Evolutionary conservation across 2,113 vertebrate species (phyloP).

Genomic region (pig (Sus scrofa)): DNA sequence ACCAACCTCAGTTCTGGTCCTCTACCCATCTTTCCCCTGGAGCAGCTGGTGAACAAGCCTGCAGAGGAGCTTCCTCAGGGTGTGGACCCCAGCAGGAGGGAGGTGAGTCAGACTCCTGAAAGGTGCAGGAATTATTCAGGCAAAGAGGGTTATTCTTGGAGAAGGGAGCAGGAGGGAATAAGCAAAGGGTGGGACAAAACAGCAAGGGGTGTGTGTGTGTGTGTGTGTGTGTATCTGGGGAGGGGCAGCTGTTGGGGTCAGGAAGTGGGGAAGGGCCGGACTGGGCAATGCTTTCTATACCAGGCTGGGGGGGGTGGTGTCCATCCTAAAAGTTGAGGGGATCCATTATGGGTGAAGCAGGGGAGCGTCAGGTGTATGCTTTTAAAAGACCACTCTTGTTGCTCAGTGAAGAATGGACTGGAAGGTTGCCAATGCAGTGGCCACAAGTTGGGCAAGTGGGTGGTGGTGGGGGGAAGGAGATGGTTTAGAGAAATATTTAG

Average conservation of each 20-base stretch:
- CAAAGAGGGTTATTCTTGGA: neutral
- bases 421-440: neutral
- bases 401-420: neutral
- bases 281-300: neutral
- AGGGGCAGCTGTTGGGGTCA: neutral
- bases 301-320: neutral
- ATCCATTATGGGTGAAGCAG: neutral
- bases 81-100: slow-evolving; percentile 90
- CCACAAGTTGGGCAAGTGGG: neutral
- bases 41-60: slow-evolving; percentile 86
- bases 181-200: neutral
- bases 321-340: neutral
- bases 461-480: neutral
- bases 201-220: neutral
- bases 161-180: neutral
- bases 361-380: neutral
- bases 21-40: slow-evolving; percentile 86
- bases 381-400: neutral
- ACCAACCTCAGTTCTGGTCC: slow-evolving; percentile 72
- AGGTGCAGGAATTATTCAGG: neutral
- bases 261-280: neutral
- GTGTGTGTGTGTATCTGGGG: neutral
- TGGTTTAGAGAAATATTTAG: neutral
- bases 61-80: slow-evolving; percentile 88
- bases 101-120: slow-evolving; percentile 84